Percentiles rank a stretch among this genome's conserved stretches.
Evolutionary conservation across 2,888 invertebrate species (phyloP).

Genomic region (Cosmopolites sordidus): DNA sequence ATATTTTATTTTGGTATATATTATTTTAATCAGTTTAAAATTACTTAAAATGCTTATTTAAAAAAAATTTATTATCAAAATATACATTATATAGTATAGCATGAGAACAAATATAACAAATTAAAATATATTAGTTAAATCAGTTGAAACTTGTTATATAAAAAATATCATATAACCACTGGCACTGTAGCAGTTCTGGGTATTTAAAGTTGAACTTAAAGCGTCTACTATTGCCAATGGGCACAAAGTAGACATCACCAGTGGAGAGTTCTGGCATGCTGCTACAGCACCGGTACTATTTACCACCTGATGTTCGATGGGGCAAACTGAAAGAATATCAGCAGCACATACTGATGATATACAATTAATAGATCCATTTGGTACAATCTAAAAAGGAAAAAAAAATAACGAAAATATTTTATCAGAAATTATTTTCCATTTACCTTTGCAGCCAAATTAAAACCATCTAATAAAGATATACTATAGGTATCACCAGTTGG

Average conservation of each 20-base stretch:
- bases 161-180: not conserved
- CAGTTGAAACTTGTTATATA: too few relatives aligned
- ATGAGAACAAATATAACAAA: too few relatives aligned
- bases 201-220: too few relatives aligned
- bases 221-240: conserved; percentile 41
- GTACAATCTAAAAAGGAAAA: conserved; percentile 16
- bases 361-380: conserved; percentile 24
- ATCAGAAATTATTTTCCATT: too few relatives aligned
- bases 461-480: not conserved
- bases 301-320: conserved; percentile 26
- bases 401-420: not conserved
- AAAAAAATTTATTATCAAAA: too few relatives aligned
- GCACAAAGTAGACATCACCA: conserved; percentile 46
- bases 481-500: not conserved
- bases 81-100: too few relatives aligned
- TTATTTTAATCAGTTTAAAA: too few relatives aligned
- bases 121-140: too few relatives aligned
- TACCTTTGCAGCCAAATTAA: not conserved
- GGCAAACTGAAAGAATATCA: conserved; percentile 30
- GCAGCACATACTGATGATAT: conserved; percentile 26
- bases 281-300: conserved; percentile 25
- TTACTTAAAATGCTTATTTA: too few relatives aligned
- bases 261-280: conserved; percentile 33
- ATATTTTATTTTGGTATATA: too few relatives aligned
- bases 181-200: conserved; percentile 30